Conservation (phyloP, 2,888 invertebrate genomes). For the Heliconius aoede region DNA sequence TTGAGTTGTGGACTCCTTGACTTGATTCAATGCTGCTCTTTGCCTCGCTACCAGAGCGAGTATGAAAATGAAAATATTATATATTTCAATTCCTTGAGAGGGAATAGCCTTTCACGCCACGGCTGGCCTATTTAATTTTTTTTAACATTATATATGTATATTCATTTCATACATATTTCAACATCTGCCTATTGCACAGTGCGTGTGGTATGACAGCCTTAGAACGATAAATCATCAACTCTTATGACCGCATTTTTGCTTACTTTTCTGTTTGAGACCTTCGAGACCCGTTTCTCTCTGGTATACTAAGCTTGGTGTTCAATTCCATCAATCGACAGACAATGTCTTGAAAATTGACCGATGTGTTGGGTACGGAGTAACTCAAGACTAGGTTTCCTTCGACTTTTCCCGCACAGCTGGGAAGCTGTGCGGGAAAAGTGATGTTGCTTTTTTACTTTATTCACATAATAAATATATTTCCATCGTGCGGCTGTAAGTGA, state of each 20-base stretch:
- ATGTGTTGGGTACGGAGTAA: background rate
- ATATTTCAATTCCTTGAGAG: background rate
- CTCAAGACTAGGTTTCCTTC: no score
- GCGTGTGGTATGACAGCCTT: background rate
- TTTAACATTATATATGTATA: background rate
- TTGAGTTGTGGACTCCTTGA: background rate
- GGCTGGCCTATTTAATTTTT: background rate
- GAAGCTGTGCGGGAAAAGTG: no score
- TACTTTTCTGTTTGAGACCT: background rate
- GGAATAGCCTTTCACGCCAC: background rate
- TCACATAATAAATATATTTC: no score
- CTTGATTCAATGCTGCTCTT: background rate
- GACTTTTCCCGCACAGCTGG: no score
- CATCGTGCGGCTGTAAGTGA: no score
- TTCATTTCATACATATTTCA: background rate
- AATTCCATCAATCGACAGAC: background rate
- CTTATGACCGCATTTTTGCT: background rate
- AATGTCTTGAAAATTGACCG: background rate
- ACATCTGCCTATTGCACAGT: background rate
- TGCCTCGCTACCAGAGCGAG: background rate
- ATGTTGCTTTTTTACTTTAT: no score
- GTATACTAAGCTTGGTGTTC: background rate
- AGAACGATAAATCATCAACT: background rate
- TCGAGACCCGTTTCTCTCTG: background rate
- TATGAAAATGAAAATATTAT: background rate